Percentiles rank a stretch among this genome's conserved stretches.
Conservation (phyloP, 2,797 vertebrate genomes). For the Botia kubotai region DNA sequence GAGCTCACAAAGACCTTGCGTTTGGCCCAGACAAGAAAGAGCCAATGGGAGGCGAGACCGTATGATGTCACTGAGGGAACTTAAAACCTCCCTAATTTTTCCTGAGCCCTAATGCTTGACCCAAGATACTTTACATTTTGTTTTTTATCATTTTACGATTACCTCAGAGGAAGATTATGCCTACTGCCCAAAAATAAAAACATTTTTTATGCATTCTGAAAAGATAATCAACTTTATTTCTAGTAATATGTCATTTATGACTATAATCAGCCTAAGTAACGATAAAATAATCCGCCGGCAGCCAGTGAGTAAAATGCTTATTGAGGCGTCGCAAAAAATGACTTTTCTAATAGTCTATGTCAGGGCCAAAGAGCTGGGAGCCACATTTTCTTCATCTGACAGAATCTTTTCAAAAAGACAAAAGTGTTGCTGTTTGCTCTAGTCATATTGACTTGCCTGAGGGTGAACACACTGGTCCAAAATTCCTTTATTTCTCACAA, state of each 20-base stretch:
- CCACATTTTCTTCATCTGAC: constrained; percentile 60
- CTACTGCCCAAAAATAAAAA: not conserved
- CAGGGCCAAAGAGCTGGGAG: constrained; percentile 54
- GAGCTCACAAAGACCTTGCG: not conserved
- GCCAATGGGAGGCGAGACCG: not conserved
- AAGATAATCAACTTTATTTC: not conserved
- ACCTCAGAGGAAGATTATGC: not conserved
- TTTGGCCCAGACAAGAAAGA: not conserved
- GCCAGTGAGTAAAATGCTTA: constrained; percentile 18
- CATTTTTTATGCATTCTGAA: not conserved
- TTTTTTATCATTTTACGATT: not conserved
- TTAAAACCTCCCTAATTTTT: not conserved
- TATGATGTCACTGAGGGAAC: not conserved
- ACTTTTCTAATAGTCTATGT: constrained; percentile 15
- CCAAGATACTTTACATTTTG: not conserved
- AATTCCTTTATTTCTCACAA: constrained; percentile 73
- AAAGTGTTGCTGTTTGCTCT: constrained; percentile 42
- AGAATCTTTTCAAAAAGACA: constrained; percentile 43
- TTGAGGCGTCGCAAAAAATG: not conserved
- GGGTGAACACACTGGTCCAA: constrained; percentile 69
- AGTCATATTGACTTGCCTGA: constrained; percentile 58
- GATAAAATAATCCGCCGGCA: not conserved
- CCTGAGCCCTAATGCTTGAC: not conserved
- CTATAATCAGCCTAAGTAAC: constrained; percentile 1
- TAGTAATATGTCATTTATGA: constrained; percentile 1